These are phyloP conservation scores for Otis tarda DNA, from an alignment of 2,113 vertebrate genomes.

Conservation along the genomic window DNA sequence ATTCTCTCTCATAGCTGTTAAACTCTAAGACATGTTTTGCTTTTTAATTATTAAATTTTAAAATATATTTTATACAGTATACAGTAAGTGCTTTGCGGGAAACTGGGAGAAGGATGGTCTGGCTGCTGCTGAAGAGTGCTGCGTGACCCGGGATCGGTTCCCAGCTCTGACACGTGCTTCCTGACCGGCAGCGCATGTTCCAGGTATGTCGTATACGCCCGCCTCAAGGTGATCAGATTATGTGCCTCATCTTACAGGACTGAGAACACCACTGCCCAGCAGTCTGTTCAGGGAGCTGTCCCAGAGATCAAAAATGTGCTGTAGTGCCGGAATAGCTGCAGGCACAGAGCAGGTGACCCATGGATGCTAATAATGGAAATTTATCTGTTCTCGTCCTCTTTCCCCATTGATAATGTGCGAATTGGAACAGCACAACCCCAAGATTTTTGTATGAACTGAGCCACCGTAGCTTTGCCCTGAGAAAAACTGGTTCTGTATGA, in stretches of 20 bases:
- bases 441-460: neutral
- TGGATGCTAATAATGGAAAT: rapidly evolving
- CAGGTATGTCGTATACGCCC: neutral
- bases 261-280: neutral
- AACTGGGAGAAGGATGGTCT: neutral
- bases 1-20: neutral
- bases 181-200: neutral
- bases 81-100: conserved; percentile 15
- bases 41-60: conserved; percentile 59
- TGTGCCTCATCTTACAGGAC: neutral
- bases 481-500: conserved; percentile 24
- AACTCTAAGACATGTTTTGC: conserved; percentile 47
- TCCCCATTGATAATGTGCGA: neutral
- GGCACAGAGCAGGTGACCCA: neutral
- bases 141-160: neutral
- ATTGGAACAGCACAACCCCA: neutral
- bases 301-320: neutral
- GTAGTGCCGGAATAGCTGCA: neutral
- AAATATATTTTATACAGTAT: conserved; percentile 35
- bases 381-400: neutral
- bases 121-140: neutral
- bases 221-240: neutral
- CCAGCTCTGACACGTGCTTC: neutral
- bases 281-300: neutral
- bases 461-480: neutral